These are phyloP conservation scores for Hippasteria phrygiana DNA, from an alignment of 53 echinoderm and acorn worm species.

Conservation along the genomic window DNA sequence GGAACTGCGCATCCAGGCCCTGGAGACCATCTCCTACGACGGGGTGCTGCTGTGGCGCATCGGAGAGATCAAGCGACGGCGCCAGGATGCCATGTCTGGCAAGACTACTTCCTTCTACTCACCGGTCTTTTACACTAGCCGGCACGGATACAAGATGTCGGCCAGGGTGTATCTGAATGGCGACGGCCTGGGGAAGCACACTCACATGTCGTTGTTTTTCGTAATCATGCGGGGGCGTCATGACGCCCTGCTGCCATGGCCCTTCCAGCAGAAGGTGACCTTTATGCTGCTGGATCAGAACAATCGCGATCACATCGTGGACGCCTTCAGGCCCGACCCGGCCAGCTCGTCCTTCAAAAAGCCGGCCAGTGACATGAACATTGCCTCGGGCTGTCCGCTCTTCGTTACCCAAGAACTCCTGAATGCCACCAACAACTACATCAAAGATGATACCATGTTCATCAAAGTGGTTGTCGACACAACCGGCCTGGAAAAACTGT, in stretches of 20 bases:
- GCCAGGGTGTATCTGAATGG: constrained; percentile 72
- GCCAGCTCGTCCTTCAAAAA: constrained; percentile 76
- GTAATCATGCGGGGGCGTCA: constrained; percentile 72
- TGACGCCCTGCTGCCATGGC: constrained; percentile 72
- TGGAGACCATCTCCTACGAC: constrained; percentile 46
- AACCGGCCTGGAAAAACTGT: constrained; percentile 33
- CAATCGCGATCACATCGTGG: constrained; percentile 68
- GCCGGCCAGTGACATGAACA: constrained; percentile 86
- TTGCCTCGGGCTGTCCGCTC: constrained; percentile 86
- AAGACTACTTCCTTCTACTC: constrained; percentile 70
- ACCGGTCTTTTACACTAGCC: constrained; percentile 73
- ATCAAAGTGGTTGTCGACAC: constrained; percentile 57
- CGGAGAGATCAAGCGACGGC: constrained; percentile 14
- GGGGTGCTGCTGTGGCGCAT: constrained; percentile 62
- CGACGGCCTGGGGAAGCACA: constrained; percentile 76
- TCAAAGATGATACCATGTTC: constrained; percentile 70
- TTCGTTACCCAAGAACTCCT: constrained; percentile 49
- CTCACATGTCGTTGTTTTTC: constrained; percentile 77
- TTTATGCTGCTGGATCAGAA: constrained; percentile 74
- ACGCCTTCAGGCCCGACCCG: constrained; percentile 91
- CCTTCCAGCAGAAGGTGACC: constrained; percentile 72
- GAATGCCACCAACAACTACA: constrained; percentile 26
- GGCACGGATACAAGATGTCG: constrained; percentile 71
- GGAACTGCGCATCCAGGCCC: constrained; percentile 60
- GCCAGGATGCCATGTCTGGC: constrained; percentile 61